phyloP scores from a whole-genome alignment of 2,888 invertebrate genomes.

The Leucophora obtusa region DNA sequence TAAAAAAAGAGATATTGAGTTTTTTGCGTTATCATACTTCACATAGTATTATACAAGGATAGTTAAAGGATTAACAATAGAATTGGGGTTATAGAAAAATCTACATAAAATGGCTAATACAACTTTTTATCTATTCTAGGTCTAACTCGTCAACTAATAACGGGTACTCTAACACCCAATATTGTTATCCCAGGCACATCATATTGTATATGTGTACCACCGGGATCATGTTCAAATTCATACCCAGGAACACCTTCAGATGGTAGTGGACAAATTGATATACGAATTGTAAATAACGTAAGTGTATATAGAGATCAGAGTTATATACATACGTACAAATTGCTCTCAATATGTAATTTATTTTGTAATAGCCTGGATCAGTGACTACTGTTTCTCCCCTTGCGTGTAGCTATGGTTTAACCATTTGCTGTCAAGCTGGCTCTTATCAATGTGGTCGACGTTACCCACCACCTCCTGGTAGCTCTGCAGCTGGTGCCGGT shows the following conservation, averaged over 20 bases:
- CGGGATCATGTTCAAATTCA: conserved; percentile 74
- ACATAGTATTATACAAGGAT: too few relatives aligned
- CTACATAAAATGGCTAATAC: too few relatives aligned
- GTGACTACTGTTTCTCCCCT: conserved; percentile 61
- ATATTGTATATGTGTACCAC: conserved; percentile 76
- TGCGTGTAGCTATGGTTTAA: conserved; percentile 72
- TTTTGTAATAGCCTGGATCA: conserved; percentile 60
- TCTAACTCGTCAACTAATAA: conserved; percentile 72
- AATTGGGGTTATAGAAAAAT: too few relatives aligned
- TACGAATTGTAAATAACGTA: conserved; percentile 83
- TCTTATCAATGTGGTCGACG: conserved; percentile 75
- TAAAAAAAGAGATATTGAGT: too few relatives aligned
- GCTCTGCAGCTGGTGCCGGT: conserved; percentile 78
- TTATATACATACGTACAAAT: background rate
- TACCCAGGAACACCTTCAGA: conserved; percentile 72
- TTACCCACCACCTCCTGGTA: conserved; percentile 74
- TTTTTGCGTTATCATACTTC: too few relatives aligned
- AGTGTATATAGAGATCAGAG: conserved; percentile 69
- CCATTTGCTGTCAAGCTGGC: conserved; percentile 74
- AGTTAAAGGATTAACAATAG: too few relatives aligned
- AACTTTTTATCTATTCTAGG: conserved; percentile 55
- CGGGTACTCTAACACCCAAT: conserved; percentile 68
- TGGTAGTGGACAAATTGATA: conserved; percentile 82
- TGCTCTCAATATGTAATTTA: background rate
- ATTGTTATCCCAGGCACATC: conserved; percentile 66